Base-by-base conservation (phyloP, 2,888 invertebrate species). In the Tipula vernalis region DNA sequence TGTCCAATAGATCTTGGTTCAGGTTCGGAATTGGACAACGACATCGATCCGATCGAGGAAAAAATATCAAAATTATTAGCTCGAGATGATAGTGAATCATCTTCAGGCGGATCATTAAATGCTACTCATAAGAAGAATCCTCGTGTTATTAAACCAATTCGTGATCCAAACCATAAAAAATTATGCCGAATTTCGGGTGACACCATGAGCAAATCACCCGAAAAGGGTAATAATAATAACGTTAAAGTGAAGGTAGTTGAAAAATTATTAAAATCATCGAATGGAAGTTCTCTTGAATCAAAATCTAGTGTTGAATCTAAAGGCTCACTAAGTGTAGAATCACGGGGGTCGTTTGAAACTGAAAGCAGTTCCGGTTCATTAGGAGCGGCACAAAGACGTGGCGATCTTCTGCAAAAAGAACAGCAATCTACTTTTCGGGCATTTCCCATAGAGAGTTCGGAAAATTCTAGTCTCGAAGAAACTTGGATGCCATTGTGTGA, bases 391-490 rank as follows among this genome's bases (percentile, higher is more conserved):
- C 94, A 94, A 88, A 92, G 95, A 44, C 93, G 94, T 3, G 95
- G 94, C 0, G 94, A 92, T 88, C 90, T 93, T 41, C 92, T 91
- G 3, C 91, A 93, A 86, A 93, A 94, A 90, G 96, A 96, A 90
- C 92, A 95, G 87, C 96, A 95, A 90, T 95, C 96, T 3, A 96
- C 96, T 0, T 96, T 96, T 96, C 94, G 95, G 89, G 95, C 96
- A 3, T 97, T 96, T 90, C 95, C 96, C 36, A 94, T 97, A 15
- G 96, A 96, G 90, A 96, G 96, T 90, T 96, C 96, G 86, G 96
- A 96, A 51, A 96, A 96, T 88, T 96, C 96, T 3, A 97, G 96
- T 90, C 94, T 96, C 85, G 97, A 97, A 91, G 97, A 97, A 90
- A 96, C 95, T 5, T 95, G 96, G 93, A 94, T 96, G 89, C 95